These are phyloP conservation scores for Metopolophium dirhodum DNA, from an alignment of 1,140 invertebrate genomes.

Conservation along the genomic window DNA sequence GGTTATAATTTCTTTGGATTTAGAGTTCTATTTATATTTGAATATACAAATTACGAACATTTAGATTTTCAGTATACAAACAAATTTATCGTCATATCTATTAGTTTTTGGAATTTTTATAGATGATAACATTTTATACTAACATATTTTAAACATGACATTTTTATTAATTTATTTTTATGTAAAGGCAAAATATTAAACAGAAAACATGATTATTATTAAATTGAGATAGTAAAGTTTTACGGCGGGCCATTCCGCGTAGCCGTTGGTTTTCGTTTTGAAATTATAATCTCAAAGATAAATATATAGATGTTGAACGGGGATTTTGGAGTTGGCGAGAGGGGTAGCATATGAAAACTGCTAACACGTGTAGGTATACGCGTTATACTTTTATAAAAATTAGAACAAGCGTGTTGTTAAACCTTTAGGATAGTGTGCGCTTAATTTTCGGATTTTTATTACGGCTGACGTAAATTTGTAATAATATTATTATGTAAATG, in stretches of 20 bases:
- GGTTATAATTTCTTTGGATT: neutral
- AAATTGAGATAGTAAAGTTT: neutral
- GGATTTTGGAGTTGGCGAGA: neutral
- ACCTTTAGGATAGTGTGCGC: neutral
- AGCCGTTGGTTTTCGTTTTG: neutral
- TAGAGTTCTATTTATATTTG: neutral
- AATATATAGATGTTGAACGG: neutral
- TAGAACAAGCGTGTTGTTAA: neutral
- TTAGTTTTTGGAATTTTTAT: neutral
- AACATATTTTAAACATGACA: neutral
- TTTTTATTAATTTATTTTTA: neutral
- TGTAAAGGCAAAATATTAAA: neutral
- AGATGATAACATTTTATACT: neutral
- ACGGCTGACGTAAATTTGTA: neutral
- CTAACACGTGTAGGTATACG: neutral
- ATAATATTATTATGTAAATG: conserved; percentile 39
- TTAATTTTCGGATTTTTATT: conserved; percentile 23
- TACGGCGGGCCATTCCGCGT: neutral
- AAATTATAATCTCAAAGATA: conserved; percentile 32
- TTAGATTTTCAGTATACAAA: neutral
- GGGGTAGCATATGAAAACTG: neutral
- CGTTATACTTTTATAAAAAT: neutral
- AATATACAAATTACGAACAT: neutral
- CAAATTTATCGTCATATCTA: neutral
- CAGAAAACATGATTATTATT: neutral